Conservation (phyloP, 2,797 vertebrate genomes). For the Lepilemur ruficaudatus region DNA sequence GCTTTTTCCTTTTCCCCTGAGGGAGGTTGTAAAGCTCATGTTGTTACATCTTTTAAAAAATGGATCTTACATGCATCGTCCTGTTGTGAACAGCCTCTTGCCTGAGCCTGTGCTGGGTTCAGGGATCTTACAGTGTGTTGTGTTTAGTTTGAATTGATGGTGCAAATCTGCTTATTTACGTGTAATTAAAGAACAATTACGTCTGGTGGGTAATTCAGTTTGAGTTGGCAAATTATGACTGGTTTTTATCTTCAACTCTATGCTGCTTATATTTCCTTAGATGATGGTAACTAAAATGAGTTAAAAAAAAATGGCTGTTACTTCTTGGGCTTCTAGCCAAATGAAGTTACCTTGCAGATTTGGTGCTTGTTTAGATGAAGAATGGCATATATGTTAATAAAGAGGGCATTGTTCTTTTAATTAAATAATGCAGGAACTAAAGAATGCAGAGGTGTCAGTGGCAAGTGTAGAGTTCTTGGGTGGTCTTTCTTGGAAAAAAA, state of each 20-base stretch:
- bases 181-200: background rate
- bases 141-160: background rate
- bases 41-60: constrained; percentile 28
- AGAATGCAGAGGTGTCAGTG: background rate
- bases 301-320: background rate
- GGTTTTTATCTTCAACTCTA: background rate
- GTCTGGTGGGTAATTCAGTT: background rate
- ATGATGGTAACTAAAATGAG: background rate
- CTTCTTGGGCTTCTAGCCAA: background rate
- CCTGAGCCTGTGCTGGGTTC: background rate
- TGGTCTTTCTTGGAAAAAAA: background rate
- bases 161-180: background rate
- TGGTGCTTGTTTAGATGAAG: background rate
- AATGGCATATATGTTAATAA: background rate
- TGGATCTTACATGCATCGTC: background rate
- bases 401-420: background rate
- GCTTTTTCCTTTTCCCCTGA: constrained; percentile 2
- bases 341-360: background rate
- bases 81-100: background rate
- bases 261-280: background rate
- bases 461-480: background rate
- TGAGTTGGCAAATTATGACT: background rate
- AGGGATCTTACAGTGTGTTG: background rate
- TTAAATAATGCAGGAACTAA: background rate
- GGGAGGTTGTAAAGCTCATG: constrained; percentile 42